Base-by-base conservation (phyloP, 1,140 invertebrate species). In the Zaprionus kolodkinae region DNA sequence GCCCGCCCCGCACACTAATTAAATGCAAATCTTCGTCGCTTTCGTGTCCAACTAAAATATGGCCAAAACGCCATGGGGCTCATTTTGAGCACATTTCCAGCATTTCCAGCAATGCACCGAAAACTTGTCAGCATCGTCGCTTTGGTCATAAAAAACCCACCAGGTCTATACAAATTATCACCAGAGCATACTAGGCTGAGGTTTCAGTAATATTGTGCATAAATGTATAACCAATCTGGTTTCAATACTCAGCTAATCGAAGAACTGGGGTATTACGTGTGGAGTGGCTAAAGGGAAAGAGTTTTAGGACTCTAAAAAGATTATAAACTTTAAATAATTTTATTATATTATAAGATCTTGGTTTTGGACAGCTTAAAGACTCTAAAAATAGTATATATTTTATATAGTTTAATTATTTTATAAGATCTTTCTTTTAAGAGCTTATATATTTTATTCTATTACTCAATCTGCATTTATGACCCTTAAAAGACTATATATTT, bases 11-110 rank as follows among this genome's bases (percentile, higher is more conserved):
- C 63, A 45, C 40, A 67, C 57, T 84, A 88, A 87, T 87, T 88
- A 87, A 87, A 87, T 87, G 84, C 80, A 87, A 87, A 87, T 87
- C 84, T 84, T 66, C 63, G 68, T 67, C 68, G 67, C 70, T 40
- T 66, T 72, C 40, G 61, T 55, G 73, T 72, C 85, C 70, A 66
- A 71, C 61, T 65, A 87, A 87, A 88, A 83, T 88, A 88, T 88
- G 35, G 69, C 69, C 63, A 72, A 52, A 78, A 62, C 66, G 80
- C 84, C 80, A 61, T 38, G 71, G 77, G 84, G 67, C 85, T 75
- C 76, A 81, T 76, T 88, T 77, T 71, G 80, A 59, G 73, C 73
- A 88, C 74, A 88, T 30, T 30, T 30, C 27, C 27, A 30, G 27
- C 33, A 35, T 75, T 87, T 87, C 77, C 55, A 77, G 77, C 70